Evolutionary conservation across 2,113 vertebrate genomes (phyloP), one percentile per base, ranked within the genome.

Genomic region (Upupa epops): DNA sequence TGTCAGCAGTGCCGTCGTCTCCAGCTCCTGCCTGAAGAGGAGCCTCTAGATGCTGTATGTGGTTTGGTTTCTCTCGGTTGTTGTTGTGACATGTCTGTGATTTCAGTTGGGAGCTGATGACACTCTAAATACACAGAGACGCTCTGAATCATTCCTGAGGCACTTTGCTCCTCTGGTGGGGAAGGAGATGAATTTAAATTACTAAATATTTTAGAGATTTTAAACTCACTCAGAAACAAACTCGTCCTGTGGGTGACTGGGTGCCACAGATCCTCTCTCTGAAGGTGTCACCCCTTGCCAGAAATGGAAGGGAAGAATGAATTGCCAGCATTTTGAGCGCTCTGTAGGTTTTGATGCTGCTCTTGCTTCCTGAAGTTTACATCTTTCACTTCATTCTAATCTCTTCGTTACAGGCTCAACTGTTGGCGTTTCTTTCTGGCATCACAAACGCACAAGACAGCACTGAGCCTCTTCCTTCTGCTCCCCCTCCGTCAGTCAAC

Each of bases 361-460:
- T 68, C 77, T 49, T 81, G 5, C n/a, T 77, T 83, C 81, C 31
- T 63, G 46, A 12, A 81, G 2, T 7, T 17, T 72, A 79, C 8
- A 28, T 82, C 22, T 20, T 83, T 82, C 65, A 51, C 26, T 71
- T 58, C 65, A 68, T 65, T 54, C 18, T 78, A 1, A 66, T 49
- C 3, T 72, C 72, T 94, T 90, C 92, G 25, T 79, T 89, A 60
- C 90, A 99, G 99, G 96, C 94, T 88, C 97, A 98, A 34, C 93
- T 99, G 28, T 94, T 98, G 75, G 97, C 98, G 72, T 99, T 99
- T 97, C 96, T 99, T 70, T 96, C 83, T 56, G 98, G 98, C 6
- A 82, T 92, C 81, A 36, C 16, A 6, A 95, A 95, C 40, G 48
- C 37, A 80, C 68, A 79, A 21, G 96, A 94, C 65, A 80, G 93